A percentile compares a stretch with the other conserved stretches of the same genome.
Evolutionary conservation across 2,888 invertebrate genomes (phyloP).

Genomic region (Leptopilina drosophilae): DNA sequence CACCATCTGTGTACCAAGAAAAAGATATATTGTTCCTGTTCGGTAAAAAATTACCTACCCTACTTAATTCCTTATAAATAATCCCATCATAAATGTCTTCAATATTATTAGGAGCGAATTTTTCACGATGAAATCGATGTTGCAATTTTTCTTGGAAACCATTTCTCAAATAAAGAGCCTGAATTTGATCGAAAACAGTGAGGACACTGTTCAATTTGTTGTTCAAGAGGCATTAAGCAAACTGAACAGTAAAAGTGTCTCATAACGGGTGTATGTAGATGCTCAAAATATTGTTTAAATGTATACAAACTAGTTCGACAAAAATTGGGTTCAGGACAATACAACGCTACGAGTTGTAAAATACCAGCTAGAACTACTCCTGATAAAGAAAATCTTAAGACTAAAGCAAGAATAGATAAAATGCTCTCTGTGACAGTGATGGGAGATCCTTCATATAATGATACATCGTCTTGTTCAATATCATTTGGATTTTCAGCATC

Average conservation of each 20-base stretch:
- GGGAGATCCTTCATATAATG: not conserved
- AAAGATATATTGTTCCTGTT: too few relatives aligned
- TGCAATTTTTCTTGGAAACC: slow-evolving; percentile 43
- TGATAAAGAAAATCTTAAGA: not conserved
- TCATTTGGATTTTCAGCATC: too few relatives aligned
- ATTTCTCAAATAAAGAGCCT: slow-evolving; percentile 22
- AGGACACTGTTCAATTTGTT: not conserved
- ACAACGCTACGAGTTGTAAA: slow-evolving; percentile 16
- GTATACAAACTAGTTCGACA: slow-evolving; percentile 3
- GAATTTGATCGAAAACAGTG: slow-evolving; percentile 36
- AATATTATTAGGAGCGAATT: too few relatives aligned
- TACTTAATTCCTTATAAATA: too few relatives aligned
- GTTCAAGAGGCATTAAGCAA: not conserved
- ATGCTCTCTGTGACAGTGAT: not conserved
- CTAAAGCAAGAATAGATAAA: not conserved
- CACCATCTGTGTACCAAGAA: too few relatives aligned
- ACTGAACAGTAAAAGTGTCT: slow-evolving; percentile 37
- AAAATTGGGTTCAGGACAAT: slow-evolving; percentile 27
- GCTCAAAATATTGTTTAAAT: slow-evolving; percentile 12
- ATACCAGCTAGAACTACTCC: not conserved
- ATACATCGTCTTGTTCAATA: not conserved
- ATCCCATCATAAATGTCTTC: too few relatives aligned
- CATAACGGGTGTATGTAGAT: slow-evolving; percentile 2
- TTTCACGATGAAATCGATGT: too few relatives aligned
- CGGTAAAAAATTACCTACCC: too few relatives aligned